phyloP scores from a whole-genome alignment of 2,113 vertebrate genomes.

The Murina feae region DNA sequence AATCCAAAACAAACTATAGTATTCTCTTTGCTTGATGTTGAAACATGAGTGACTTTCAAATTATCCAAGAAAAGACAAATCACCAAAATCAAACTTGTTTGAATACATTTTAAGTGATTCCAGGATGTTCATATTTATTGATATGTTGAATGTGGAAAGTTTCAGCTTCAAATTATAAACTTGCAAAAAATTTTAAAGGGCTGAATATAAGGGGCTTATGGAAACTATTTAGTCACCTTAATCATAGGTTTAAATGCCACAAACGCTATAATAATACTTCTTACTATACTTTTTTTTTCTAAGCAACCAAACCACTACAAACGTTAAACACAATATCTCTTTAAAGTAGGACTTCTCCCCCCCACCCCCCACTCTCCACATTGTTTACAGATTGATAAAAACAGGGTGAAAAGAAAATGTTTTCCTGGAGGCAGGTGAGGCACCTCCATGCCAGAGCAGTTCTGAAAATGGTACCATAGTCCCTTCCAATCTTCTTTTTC shows the following conservation, averaged over 20 bases:
- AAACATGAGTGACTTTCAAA: constrained; percentile 40
- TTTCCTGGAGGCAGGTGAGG: neutral
- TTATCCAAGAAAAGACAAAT: constrained; percentile 43
- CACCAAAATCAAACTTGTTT: constrained; percentile 30
- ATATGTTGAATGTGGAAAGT: constrained; percentile 17
- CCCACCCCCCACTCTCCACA: neutral
- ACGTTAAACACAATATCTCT: constrained; percentile 22
- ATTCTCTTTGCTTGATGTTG: constrained; percentile 22
- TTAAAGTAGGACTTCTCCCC: neutral
- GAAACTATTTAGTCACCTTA: constrained; percentile 60
- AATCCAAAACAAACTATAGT: neutral
- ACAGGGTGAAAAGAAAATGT: neutral
- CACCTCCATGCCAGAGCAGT: neutral
- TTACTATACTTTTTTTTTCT: neutral
- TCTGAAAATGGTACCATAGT: neutral
- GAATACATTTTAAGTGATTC: constrained; percentile 47
- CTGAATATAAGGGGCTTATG: constrained; percentile 14
- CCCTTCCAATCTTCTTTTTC: neutral
- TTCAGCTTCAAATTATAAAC: constrained; percentile 51
- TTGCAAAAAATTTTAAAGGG: constrained; percentile 43
- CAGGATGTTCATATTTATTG: constrained; percentile 12
- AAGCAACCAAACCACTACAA: constrained; percentile 3
- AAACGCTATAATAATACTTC: constrained; percentile 42
- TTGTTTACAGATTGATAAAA: constrained; percentile 16
- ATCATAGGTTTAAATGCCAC: constrained; percentile 50